Evolutionary conservation across 2,113 vertebrate genomes (phyloP).

Genomic region (Ciconia boyciana): DNA sequence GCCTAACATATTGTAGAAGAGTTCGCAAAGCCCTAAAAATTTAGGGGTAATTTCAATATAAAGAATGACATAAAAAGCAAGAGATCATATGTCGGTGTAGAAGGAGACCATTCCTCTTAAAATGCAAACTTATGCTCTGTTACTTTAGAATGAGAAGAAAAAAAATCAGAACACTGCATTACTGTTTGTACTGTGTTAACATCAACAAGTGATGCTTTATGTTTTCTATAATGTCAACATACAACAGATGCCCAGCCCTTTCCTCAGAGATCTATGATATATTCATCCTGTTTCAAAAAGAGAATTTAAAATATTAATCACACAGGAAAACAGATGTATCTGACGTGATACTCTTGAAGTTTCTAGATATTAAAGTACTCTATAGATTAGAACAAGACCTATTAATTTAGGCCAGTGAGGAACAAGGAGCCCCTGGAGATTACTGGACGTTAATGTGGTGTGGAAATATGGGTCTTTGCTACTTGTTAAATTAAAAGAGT

Average conservation of each 20-base stretch:
- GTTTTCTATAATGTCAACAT: conserved; percentile 17
- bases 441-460: not conserved
- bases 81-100: not conserved
- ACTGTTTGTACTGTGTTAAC: not conserved
- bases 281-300: not conserved
- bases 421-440: not conserved
- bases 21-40: not conserved
- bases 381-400: not conserved
- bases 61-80: not conserved
- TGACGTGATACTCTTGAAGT: not conserved
- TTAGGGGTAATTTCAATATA: not conserved
- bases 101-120: not conserved
- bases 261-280: not conserved
- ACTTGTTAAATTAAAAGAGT: not conserved
- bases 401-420: not conserved
- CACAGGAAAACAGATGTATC: not conserved
- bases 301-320: conserved; percentile 7
- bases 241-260: conserved; percentile 15
- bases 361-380: not conserved
- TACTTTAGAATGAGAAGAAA: not conserved
- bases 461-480: not conserved
- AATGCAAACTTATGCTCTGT: not conserved
- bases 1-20: not conserved
- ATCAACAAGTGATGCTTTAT: conserved; percentile 9
- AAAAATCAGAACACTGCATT: not conserved